Evolutionary conservation across 2,113 vertebrate genomes (phyloP).

Genomic region (Crotalus tigris): DNA sequence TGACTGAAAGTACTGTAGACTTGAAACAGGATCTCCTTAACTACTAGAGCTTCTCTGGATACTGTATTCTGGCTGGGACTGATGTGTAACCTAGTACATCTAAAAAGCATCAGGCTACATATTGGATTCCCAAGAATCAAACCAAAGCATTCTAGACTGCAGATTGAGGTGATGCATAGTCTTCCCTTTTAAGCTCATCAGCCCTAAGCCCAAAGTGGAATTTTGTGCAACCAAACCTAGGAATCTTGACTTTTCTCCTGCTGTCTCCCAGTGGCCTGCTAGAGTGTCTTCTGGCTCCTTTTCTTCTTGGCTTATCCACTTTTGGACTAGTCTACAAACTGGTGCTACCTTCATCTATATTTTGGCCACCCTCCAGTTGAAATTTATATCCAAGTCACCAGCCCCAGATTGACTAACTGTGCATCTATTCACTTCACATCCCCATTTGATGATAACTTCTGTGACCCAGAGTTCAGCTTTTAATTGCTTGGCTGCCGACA

Average conservation of each 20-base stretch:
- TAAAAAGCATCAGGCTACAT: background rate
- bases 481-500: background rate
- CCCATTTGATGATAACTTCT: background rate
- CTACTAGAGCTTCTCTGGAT: background rate
- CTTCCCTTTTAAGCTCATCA: background rate
- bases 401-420: background rate
- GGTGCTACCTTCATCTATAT: background rate
- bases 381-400: background rate
- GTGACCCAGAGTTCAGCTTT: background rate
- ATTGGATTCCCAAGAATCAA: background rate
- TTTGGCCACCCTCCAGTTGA: background rate
- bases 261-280: background rate
- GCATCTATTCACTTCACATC: background rate
- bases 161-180: background rate
- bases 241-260: background rate
- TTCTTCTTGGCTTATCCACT: background rate
- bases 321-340: background rate
- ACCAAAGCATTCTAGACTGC: background rate
- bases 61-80: background rate
- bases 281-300: background rate
- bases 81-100: no score
- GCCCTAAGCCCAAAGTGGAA: background rate
- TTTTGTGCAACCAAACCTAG: background rate
- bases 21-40: background rate
- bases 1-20: background rate